A percentile compares a stretch with the other conserved stretches of the same genome.
phyloP scores from a whole-genome alignment of 2,888 invertebrate species.

The Iselma pallidipennis region DNA sequence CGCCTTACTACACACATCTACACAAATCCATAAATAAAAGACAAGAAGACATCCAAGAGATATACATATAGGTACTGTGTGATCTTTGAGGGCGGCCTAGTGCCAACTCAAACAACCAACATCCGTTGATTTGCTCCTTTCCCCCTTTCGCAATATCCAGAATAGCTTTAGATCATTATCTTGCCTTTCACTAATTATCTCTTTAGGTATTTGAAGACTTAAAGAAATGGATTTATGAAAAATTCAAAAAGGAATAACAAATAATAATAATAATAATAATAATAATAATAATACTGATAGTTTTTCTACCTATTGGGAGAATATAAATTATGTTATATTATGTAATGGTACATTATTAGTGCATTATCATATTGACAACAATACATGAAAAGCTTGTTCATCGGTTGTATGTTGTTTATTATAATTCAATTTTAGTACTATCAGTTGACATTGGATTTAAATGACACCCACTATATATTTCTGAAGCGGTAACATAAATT shows the following conservation, averaged over 20 bases:
- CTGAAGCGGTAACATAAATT: not conserved
- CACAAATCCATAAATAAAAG: constrained; percentile 5
- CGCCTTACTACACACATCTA: not conserved
- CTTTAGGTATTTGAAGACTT: not conserved
- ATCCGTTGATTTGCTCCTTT: constrained; percentile 14
- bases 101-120: constrained; percentile 18
- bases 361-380: too few species aligned
- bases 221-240: too few species aligned
- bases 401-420: not conserved
- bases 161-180: not conserved
- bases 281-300: too few species aligned
- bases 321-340: too few species aligned
- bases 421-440: not conserved
- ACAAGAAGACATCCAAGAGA: constrained; percentile 7
- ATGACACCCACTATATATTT: not conserved
- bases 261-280: too few species aligned
- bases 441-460: not conserved
- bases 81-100: not conserved
- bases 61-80: constrained; percentile 7
- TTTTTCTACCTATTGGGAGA: too few species aligned
- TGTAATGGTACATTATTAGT: too few species aligned
- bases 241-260: too few species aligned
- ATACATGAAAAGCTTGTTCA: too few species aligned
- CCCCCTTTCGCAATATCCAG: not conserved
- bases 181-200: not conserved